Percentiles rank a stretch among this genome's conserved stretches.
These are phyloP conservation scores for Drosophila setosimentum DNA, from an alignment of 2,888 invertebrate species.

Conservation along the genomic window DNA sequence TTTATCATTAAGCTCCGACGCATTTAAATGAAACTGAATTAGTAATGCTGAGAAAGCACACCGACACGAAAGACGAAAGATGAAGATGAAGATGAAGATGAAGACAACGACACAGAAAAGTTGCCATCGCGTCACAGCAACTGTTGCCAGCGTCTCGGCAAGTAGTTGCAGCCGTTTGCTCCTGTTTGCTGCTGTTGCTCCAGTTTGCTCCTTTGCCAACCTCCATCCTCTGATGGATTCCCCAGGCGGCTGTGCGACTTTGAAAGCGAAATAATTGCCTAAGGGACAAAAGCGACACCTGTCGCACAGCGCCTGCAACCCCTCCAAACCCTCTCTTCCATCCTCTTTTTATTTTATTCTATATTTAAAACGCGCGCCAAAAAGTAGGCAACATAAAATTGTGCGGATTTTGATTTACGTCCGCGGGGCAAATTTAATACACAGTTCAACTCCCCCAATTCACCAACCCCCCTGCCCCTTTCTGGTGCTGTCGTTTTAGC, in stretches of 20 bases:
- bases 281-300: constrained; percentile 59
- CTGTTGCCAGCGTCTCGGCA: constrained; percentile 37
- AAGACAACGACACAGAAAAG: not conserved
- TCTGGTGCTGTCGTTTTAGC: constrained; percentile 11
- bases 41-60: constrained; percentile 70
- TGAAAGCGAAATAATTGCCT: constrained; percentile 74
- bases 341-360: constrained; percentile 17
- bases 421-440: constrained; percentile 43
- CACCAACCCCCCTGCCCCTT: no score
- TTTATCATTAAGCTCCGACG: constrained; percentile 77
- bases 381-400: constrained; percentile 50
- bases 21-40: constrained; percentile 81
- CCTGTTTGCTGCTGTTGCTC: constrained; percentile 1
- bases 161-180: constrained; percentile 28
- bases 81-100: not conserved
- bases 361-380: constrained; percentile 41
- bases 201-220: not conserved
- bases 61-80: constrained; percentile 19
- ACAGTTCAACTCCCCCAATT: constrained; percentile 1
- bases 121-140: constrained; percentile 31
- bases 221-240: constrained; percentile 53
- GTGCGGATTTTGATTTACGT: constrained; percentile 66
- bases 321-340: not conserved
- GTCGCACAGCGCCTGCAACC: constrained; percentile 32
- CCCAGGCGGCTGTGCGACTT: constrained; percentile 52